Percentiles rank a stretch among this genome's conserved stretches.
Conservation (phyloP, 2,113 vertebrate species). For the Diglossa brunneiventris region DNA sequence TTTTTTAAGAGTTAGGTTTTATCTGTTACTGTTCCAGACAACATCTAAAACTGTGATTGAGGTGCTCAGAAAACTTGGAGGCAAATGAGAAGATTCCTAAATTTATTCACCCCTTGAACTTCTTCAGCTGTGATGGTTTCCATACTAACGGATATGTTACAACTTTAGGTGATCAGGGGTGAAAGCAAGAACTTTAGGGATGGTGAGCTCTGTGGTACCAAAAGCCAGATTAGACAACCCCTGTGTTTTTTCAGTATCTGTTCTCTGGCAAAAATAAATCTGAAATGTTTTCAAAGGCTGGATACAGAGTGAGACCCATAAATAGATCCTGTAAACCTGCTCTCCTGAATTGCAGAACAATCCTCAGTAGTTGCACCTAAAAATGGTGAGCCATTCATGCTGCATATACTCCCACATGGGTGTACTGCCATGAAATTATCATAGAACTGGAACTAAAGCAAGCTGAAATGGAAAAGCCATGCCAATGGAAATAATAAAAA, state of each 20-base stretch:
- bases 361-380: neutral
- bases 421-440: neutral
- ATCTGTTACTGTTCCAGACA: neutral
- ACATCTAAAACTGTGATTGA: neutral
- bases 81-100: neutral
- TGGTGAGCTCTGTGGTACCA: neutral
- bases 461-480: neutral
- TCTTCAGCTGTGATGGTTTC: neutral
- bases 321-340: neutral
- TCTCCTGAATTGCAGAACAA: neutral
- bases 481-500: neutral
- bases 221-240: neutral
- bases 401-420: fast-evolving
- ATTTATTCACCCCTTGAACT: neutral
- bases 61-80: neutral
- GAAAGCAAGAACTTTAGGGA: neutral
- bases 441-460: neutral
- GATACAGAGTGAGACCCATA: neutral
- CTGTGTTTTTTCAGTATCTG: neutral
- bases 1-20: neutral
- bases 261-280: neutral
- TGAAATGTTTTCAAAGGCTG: neutral
- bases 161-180: neutral
- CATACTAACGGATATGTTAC: neutral
- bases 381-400: neutral